Base-by-base conservation (phyloP, 1,140 invertebrate genomes). In the Philaenus spumarius region DNA sequence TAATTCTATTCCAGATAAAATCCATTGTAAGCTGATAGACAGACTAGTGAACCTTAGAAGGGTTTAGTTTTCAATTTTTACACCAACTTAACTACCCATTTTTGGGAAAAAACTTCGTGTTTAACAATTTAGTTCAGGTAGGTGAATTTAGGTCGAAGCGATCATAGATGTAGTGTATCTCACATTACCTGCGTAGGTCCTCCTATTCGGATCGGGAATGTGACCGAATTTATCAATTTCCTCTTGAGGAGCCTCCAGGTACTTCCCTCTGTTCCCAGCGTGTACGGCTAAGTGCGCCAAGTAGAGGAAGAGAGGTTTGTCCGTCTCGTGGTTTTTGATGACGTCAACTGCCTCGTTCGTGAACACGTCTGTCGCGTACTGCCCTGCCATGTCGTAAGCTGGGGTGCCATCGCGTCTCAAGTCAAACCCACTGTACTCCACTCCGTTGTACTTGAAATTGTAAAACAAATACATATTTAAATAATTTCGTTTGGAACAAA, bases 331-430 rank as follows among this genome's bases (percentile, higher is more conserved):
- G 5, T 75, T 63, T 17, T 76, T 64, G n/a, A 87, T 86, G 3
- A 82, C 72, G 2, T 72, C 71, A 0, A 82, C 70, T 0, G 83
- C 82, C 62, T 83, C 77, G 1, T 81, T 73, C 0, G 84, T 85
- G 62, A 85, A 87, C 1, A 86, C 67, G 60, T 86, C 80, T 0
- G 86, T 89, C 1, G 81, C 79, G 66, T 89, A 89, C 52, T 79
- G 73, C 1, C 82, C 83, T n/a, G 69, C 74, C 9, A 75, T 63
- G 22, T 83, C 80, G 69, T 80, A 82, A 2, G 80, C 82, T 1
- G 80, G 73, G 15, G 72, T 73, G 35, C 79, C 72, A 24, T 78
- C 76, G 19, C 76, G 67, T 20, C 78, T 72, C 67, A 83, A 71
- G 62, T 84, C 82, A 50, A 72, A 77, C 7, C 76, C 76, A 6